phyloP scores from a whole-genome alignment of 2,888 invertebrate genomes.

The Heliothis peltigera region DNA sequence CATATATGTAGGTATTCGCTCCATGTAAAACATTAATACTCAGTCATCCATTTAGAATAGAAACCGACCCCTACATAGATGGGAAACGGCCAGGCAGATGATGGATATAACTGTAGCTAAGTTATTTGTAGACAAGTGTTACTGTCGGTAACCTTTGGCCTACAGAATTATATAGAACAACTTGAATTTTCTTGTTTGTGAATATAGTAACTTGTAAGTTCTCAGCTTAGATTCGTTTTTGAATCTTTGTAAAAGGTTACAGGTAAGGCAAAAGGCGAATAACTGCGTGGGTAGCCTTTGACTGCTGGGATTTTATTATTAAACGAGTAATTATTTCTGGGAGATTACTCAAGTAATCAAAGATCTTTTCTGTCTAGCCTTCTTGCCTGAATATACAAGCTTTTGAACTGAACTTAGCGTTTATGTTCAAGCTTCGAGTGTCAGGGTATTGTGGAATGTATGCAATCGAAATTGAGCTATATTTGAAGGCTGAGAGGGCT shows the following conservation, averaged over 20 bases:
- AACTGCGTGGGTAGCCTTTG: slow-evolving; percentile 24
- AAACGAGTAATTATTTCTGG: not conserved
- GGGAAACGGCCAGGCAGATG: too few relatives aligned
- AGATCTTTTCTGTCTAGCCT: not conserved
- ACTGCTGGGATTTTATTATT: not conserved
- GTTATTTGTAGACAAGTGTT: too few relatives aligned
- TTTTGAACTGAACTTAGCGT: not conserved
- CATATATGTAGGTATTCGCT: too few relatives aligned
- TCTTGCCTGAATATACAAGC: too few relatives aligned
- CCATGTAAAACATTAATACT: too few relatives aligned
- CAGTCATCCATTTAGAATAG: too few relatives aligned
- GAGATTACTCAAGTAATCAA: not conserved
- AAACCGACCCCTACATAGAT: too few relatives aligned
- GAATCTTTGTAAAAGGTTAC: slow-evolving; percentile 8
- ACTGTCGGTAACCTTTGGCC: too few relatives aligned
- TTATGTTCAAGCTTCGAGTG: not conserved
- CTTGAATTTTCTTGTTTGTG: slow-evolving; percentile 3
- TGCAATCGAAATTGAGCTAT: not conserved
- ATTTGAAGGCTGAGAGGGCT: not conserved
- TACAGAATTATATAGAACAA: too few relatives aligned
- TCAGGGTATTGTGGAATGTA: not conserved
- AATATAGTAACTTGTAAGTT: not conserved
- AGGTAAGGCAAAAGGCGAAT: slow-evolving; percentile 13
- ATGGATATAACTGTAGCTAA: too few relatives aligned
- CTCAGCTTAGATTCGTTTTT: not conserved